Percentiles rank a stretch among this genome's conserved stretches.
These are phyloP conservation scores for Dryocosmus kuriphilus DNA, from an alignment of 2,888 invertebrate genomes.

Conservation along the genomic window DNA sequence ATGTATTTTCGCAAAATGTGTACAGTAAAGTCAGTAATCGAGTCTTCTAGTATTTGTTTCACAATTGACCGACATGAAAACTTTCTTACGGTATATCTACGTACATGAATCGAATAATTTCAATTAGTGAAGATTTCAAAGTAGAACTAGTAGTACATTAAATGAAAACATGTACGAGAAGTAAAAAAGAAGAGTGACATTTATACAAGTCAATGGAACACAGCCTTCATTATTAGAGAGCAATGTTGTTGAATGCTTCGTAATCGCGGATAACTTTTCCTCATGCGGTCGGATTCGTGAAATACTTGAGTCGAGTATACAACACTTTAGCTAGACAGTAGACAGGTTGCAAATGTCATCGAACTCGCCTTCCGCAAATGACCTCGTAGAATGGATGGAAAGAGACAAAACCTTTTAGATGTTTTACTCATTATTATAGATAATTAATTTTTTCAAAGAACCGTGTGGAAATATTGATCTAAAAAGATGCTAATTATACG, in stretches of 20 bases:
- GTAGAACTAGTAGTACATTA: no score
- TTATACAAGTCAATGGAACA: no score
- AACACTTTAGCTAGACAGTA: slow-evolving; percentile 36
- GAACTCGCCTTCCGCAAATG: slow-evolving; percentile 32
- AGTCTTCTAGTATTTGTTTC: no score
- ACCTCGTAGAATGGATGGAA: slow-evolving; percentile 23
- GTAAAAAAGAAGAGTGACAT: no score
- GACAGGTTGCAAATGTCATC: slow-evolving; percentile 32
- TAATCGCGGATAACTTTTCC: slow-evolving; percentile 19
- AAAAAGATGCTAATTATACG: background rate
- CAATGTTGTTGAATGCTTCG: slow-evolving; percentile 22
- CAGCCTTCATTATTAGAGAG: background rate
- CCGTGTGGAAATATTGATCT: background rate
- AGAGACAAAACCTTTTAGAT: slow-evolving; percentile 8
- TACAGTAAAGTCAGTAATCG: no score
- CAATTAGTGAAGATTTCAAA: no score
- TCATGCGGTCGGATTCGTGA: slow-evolving; percentile 35
- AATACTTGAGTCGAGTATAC: slow-evolving; percentile 28
- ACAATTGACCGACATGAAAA: no score
- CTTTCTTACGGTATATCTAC: no score
- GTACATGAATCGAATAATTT: no score
- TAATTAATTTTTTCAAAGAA: slow-evolving; percentile 1
- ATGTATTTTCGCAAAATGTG: no score
- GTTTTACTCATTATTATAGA: slow-evolving; percentile 17
- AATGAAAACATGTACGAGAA: no score